Percentiles rank a stretch among this genome's conserved stretches.
phyloP scores from a whole-genome alignment of 2,113 vertebrate genomes.

The Macrotis lagotis region DNA sequence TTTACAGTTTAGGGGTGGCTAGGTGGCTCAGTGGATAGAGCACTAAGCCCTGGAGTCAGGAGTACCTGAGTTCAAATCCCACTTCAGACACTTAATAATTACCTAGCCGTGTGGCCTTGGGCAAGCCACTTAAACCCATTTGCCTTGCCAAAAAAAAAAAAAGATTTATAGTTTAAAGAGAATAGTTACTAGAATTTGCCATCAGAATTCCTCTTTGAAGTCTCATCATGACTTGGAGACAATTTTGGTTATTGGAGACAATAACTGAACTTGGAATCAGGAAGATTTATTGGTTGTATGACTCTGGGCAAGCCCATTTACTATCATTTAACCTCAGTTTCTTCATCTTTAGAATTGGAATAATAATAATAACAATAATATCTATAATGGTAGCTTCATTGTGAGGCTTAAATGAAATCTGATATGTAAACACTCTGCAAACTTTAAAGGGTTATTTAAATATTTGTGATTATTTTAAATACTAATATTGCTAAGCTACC shows the following conservation, averaged over 20 bases:
- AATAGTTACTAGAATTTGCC: not conserved
- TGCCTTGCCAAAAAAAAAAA: too few relatives aligned
- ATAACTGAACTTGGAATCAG: not conserved
- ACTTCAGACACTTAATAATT: too few relatives aligned
- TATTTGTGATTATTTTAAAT: not conserved
- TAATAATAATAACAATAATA: not conserved
- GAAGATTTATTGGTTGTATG: not conserved
- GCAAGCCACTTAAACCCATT: too few relatives aligned
- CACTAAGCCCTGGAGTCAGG: too few relatives aligned
- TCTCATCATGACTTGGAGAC: not conserved
- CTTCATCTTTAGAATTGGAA: conserved; percentile 6
- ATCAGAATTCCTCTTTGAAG: not conserved
- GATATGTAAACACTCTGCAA: conserved; percentile 38
- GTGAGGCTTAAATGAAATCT: conserved; percentile 19
- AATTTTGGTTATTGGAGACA: not conserved
- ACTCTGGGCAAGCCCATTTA: not conserved
- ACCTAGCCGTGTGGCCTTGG: too few relatives aligned
- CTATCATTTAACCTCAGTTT: not conserved
- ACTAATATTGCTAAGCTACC: not conserved
- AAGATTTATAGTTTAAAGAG: not conserved
- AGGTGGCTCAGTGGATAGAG: too few relatives aligned
- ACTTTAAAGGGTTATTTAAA: not conserved
- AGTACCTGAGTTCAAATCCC: too few relatives aligned
- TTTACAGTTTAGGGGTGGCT: too few relatives aligned
- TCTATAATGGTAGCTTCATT: conserved; percentile 36